Percentiles rank a stretch among this genome's conserved stretches.
Evolutionary conservation across 2,113 vertebrate species (phyloP).

Genomic region (Passer domesticus): DNA sequence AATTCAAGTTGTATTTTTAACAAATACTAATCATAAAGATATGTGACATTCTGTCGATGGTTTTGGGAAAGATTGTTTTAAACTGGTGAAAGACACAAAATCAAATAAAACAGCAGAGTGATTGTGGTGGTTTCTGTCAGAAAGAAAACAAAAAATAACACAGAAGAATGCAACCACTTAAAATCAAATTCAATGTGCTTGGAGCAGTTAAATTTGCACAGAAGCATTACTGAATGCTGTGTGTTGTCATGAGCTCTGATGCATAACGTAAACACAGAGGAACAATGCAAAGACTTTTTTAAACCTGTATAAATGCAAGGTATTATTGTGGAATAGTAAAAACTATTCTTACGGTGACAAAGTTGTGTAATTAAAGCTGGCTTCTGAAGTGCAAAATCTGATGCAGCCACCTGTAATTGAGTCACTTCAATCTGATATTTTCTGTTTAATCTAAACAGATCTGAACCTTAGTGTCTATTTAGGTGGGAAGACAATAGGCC

Average conservation of each 20-base stretch:
- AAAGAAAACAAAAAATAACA: not conserved
- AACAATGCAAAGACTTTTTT: not conserved
- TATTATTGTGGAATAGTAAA: not conserved
- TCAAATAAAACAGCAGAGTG: not conserved
- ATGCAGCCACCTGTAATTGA: not conserved
- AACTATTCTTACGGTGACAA: not conserved
- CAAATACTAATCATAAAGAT: not conserved
- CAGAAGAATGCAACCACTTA: not conserved
- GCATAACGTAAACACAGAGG: not conserved
- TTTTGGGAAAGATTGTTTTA: not conserved
- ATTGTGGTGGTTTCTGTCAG: not conserved
- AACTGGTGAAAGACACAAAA: not conserved
- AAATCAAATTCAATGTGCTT: not conserved
- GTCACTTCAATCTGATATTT: not conserved
- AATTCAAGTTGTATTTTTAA: conserved; percentile 13
- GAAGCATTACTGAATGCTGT: not conserved
- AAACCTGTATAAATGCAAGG: not conserved
- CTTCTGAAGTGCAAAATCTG: not conserved
- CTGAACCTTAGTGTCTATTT: not conserved
- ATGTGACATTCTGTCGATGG: not conserved
- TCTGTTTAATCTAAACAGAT: not conserved
- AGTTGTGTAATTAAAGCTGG: not conserved
- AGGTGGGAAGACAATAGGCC: not conserved
- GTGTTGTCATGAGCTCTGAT: not conserved
- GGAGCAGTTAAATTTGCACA: not conserved